Evolutionary conservation across 2,888 invertebrate species (phyloP).

Genomic region (Psylliodes chrysocephalus): DNA sequence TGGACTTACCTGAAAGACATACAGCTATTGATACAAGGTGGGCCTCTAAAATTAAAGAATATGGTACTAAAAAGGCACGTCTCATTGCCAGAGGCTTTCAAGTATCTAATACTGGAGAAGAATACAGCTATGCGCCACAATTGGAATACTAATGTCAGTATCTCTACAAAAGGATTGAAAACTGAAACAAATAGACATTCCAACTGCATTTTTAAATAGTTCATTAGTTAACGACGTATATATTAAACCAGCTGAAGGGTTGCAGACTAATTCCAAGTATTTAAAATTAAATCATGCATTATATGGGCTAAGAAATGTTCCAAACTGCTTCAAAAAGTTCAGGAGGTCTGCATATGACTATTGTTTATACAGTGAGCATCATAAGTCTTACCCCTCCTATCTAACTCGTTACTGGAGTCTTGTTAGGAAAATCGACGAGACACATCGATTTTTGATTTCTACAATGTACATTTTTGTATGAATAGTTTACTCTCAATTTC

Average conservation of each 20-base stretch:
- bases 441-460: too few relatives aligned
- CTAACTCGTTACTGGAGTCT: too few relatives aligned
- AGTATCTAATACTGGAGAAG: too few relatives aligned
- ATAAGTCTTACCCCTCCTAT: too few relatives aligned
- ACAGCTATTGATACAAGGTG: too few relatives aligned
- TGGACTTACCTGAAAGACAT: too few relatives aligned
- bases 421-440: too few relatives aligned
- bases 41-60: not conserved
- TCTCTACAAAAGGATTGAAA: not conserved
- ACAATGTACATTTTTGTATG: too few relatives aligned
- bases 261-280: not conserved
- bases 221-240: not conserved
- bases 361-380: too few relatives aligned
- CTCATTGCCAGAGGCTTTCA: too few relatives aligned
- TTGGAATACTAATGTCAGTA: not conserved
- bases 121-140: not conserved
- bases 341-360: conserved; percentile 37
- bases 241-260: not conserved
- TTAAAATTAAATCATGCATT: conserved; percentile 25
- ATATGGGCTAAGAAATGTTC: conserved; percentile 41
- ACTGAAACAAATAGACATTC: not conserved
- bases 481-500: too few relatives aligned
- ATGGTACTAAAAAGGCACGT: not conserved
- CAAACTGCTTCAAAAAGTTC: conserved; percentile 40
- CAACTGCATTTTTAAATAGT: too few relatives aligned